Evolutionary conservation across 1,140 invertebrate species (phyloP), one percentile per base, ranked within the genome.

Genomic region (Acromyrmex echinatior): DNA sequence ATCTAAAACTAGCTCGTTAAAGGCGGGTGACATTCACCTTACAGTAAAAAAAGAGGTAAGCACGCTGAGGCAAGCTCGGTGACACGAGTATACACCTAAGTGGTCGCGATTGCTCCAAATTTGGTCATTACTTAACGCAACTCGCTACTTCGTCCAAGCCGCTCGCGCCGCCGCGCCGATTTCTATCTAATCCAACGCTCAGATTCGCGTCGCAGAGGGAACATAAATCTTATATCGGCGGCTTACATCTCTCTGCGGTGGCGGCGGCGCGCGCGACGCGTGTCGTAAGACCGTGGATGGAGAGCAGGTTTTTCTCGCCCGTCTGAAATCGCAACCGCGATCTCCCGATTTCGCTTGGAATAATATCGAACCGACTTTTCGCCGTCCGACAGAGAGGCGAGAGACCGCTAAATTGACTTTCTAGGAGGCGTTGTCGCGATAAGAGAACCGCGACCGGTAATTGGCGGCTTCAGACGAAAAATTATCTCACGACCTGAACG

Each of bases 141-240:
- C 53, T 81, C 68, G 1, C 49, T 62, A 51, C 35, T 49, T 39
- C 65, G 51, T 73, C 86, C 39, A 14, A 28, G 73, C 62, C 65
- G 77, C 86, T 73, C 87, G 68, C 89, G 16, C 45, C 45, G 70
- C 60, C 88, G 89, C 25, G 70, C 53, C 88, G 90, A 91, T 91
- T 91, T 91, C 90, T 86, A 81, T 84, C 81, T 88, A 88, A 91
- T 90, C 88, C 82, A 78, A 86, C 82, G 73, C 63, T 56, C 39
- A 28, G 56, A 62, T 49, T 73, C n/a, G 77, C 71, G 76, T 77
- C 70, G 63, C 74, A 70, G 39, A 18, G 58, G 65, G 80, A 86
- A 82, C 86, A 91, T 91, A 91, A 91, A 91, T 91, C 90, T 73
- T 90, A 76, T 90, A 91, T 91, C 90, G 86, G 73, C 77, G 78